Evolutionary conservation across 2,888 invertebrate species (phyloP), one percentile per base, ranked within the genome.

Genomic region (Perdita meconis): DNA sequence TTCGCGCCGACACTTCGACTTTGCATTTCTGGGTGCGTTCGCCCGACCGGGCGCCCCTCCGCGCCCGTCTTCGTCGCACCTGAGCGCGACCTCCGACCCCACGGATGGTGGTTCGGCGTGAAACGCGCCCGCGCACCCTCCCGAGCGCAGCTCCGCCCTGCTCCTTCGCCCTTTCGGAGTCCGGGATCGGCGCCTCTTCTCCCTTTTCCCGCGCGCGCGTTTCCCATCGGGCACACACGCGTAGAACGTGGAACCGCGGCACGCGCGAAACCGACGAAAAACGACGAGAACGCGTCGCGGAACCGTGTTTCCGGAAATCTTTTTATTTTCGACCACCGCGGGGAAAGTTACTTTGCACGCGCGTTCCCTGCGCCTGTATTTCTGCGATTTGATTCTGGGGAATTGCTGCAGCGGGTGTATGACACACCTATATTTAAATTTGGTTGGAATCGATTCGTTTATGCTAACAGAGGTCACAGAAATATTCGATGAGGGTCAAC

Each of bases 81-180:
- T 87, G 85, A 85, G 80, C 82, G 67, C 84, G 87, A 88, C 85
- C 89, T 85, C 86, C 89, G 88, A 88, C 86, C 86, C 87, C 85
- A 86, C 84, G 82, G 83, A 82, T 82, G 80, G 74, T 78, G 78
- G 79, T 74, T 83, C 83, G 80, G 69, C 80, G 82, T 83, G 81
- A 72, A 81, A 83, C 85, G 76, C 84, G 82, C 82, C 76, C 84
- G 88, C 91, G 91, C 91, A 91, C 88, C 90, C 89, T 85, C 88
- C 78, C 86, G 86, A 86, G 90, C 91, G 90, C 91, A 91, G 90
- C 91, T 90, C 91, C 91, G 90, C 91, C 91, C 90, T 90, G 86
- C 83, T 79, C 75, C 84, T 85, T 85, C 83, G 79, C 83, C 81
- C 85, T 84, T 85, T 85, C 73, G 73, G 50, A 73, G 22, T n/a